Base-by-base conservation (phyloP, 2,113 vertebrate genomes). In the Lycaon pictus region DNA sequence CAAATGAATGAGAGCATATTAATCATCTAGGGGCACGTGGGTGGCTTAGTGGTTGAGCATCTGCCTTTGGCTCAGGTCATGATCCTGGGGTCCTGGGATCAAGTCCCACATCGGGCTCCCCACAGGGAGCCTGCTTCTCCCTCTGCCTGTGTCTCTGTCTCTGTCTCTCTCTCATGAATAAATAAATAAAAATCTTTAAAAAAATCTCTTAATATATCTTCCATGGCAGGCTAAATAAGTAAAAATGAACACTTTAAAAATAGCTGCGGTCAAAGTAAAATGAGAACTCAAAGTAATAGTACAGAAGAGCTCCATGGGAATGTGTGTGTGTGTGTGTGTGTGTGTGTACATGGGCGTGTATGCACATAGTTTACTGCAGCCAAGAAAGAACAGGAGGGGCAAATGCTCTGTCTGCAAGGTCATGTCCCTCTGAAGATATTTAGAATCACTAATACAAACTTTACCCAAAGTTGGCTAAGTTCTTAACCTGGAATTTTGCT, bases 171-270 rank as follows among this genome's bases (percentile, higher is more conserved):
- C 43, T 43, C 43, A 43, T 43, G 43, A 43, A 43, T 43, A 43
- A 43, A 43, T 43, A 43, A 43, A 43, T 43, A 43, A 43, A 43
- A 43, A 43, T 7, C 43, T 43, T 43, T 1, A 43, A 43, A 43
- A 43, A 43, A 43, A 43, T 63, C 48, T 69, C 71, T 87, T 15
- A 32, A 58, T 84, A 35, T 79, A 90, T 94, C 93, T 96, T 87
- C 10, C 43, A 85, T 85, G n/a, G 35, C 20, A 51, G 9, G 32
- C 65, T 84, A 93, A 58, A 81, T 10, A 67, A 72, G 60, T 60
- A 92, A 84, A 95, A 71, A 79, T 3, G 63, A 76, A 43, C 15
- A 27, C 19, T 81, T 96, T 92, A 90, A 79, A 96, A 90, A 90
- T 79, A 88, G 17, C 58, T 51, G 29, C 29, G 76, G 20, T 17